These are phyloP conservation scores for Marronus borbonicus DNA, from an alignment of 2,888 invertebrate species.

Conservation along the genomic window DNA sequence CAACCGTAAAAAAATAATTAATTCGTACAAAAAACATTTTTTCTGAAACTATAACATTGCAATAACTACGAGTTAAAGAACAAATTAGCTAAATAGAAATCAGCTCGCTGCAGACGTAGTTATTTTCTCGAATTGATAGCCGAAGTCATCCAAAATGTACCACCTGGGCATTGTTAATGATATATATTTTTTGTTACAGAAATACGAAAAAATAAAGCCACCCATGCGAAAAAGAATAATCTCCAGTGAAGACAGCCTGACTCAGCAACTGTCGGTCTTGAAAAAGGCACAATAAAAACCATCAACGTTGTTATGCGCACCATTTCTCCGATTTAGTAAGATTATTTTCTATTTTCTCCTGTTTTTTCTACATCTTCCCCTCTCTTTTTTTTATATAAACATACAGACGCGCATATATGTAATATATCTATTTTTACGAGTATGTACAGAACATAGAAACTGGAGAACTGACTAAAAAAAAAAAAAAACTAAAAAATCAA, in stretches of 20 bases:
- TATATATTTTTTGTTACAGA: constrained; percentile 62
- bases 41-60: too few species aligned
- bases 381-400: constrained; percentile 7
- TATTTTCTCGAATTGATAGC: too few species aligned
- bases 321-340: constrained; percentile 20
- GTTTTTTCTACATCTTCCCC: not conserved
- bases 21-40: too few species aligned
- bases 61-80: too few species aligned
- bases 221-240: constrained; percentile 78
- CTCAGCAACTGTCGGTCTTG: constrained; percentile 77
- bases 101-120: too few species aligned
- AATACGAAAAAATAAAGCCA: constrained; percentile 64
- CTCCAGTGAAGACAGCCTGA: constrained; percentile 77
- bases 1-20: too few species aligned
- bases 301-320: not conserved
- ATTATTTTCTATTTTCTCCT: constrained; percentile 18
- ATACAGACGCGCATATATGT: constrained; percentile 14
- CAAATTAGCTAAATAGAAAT: too few species aligned
- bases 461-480: constrained; percentile 29
- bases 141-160: too few species aligned
- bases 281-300: constrained; percentile 74
- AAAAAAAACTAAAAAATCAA: not conserved
- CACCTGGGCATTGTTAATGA: too few species aligned
- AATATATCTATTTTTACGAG: constrained; percentile 20
- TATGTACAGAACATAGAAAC: constrained; percentile 28